Percentiles rank a stretch among this genome's conserved stretches.
These are phyloP conservation scores for Sebastes cheni DNA, from an alignment of 2,797 vertebrate species.

Conservation along the genomic window DNA sequence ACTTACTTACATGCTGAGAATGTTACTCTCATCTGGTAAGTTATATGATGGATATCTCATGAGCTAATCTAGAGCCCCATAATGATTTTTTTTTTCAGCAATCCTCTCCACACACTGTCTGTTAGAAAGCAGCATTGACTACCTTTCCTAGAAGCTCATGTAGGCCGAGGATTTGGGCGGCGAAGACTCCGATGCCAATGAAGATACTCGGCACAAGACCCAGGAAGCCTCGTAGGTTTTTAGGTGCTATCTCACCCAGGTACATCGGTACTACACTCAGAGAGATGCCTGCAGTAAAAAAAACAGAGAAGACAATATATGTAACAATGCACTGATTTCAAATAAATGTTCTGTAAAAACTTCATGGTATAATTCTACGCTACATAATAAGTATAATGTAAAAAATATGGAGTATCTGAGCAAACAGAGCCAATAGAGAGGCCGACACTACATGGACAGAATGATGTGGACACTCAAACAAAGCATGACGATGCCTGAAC, in stretches of 20 bases:
- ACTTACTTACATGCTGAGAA: neutral
- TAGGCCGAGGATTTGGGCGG: conserved; percentile 89
- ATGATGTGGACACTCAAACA: neutral
- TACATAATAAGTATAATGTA: neutral
- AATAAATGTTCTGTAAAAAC: neutral
- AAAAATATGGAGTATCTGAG: neutral
- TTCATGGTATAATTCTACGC: neutral
- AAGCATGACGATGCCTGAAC: neutral
- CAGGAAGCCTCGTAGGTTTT: conserved; percentile 89
- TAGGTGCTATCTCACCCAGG: conserved; percentile 91
- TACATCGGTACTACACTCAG: conserved; percentile 93
- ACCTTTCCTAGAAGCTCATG: conserved; percentile 91
- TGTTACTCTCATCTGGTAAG: too few relatives aligned
- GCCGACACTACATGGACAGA: neutral
- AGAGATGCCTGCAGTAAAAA: conserved; percentile 83
- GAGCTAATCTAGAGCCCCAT: too few relatives aligned
- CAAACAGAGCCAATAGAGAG: neutral
- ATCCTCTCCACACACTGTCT: neutral
- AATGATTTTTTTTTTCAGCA: neutral
- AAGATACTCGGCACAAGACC: conserved; percentile 91
- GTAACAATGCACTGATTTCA: neutral
- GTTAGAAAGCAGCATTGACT: neutral
- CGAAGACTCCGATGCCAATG: conserved; percentile 89
- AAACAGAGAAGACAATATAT: neutral
- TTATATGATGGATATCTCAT: too few relatives aligned